Evolutionary conservation across 2,888 invertebrate genomes (phyloP).

Genomic region (Pyrrhosoma nymphula): DNA sequence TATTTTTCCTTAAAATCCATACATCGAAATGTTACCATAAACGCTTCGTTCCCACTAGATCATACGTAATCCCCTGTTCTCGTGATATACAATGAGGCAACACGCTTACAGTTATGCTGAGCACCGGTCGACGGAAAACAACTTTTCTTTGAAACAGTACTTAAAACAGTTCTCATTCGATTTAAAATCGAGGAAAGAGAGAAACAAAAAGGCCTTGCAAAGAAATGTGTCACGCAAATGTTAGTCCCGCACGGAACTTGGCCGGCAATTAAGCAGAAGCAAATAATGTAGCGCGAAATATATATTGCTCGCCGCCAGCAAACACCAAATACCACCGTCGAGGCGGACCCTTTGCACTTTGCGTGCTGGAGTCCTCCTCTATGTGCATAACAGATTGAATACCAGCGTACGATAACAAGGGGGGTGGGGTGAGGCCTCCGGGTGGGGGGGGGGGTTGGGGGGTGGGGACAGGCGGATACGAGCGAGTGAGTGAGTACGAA

Average conservation of each 20-base stretch:
- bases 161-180: neutral
- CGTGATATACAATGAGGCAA: neutral
- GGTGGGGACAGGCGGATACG: neutral
- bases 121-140: neutral
- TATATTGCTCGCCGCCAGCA: conserved; percentile 38
- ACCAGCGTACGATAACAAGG: conserved; percentile 25
- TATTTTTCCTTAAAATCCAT: too few species aligned
- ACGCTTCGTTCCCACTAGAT: too few species aligned
- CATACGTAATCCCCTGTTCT: too few species aligned
- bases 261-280: conserved; percentile 37
- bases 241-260: conserved; percentile 25
- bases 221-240: neutral
- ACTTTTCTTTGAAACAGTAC: neutral
- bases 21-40: too few species aligned
- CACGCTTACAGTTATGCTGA: too few species aligned
- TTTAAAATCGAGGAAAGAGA: neutral
- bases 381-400: conserved; percentile 54
- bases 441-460: neutral
- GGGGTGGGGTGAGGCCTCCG: neutral
- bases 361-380: conserved; percentile 24
- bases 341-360: conserved; percentile 27
- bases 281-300: conserved; percentile 54
- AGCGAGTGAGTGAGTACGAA: neutral
- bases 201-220: neutral
- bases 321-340: conserved; percentile 12